Percentiles rank a stretch among this genome's conserved stretches.
phyloP scores from a whole-genome alignment of 2,113 vertebrate genomes.

The Caloenas nicobarica region DNA sequence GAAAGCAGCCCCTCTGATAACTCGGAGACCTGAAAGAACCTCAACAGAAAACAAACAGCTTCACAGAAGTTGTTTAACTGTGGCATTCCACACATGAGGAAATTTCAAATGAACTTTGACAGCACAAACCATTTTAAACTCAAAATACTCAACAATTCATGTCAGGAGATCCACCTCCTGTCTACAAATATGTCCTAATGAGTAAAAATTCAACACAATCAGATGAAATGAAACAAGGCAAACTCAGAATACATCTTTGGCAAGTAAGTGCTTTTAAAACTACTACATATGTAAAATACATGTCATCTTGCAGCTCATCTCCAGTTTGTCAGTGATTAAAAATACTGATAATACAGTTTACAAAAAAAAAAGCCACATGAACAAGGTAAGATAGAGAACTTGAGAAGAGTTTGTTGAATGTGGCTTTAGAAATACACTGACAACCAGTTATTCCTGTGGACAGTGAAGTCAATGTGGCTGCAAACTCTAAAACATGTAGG shows the following conservation, averaged over 20 bases:
- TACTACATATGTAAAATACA: background rate
- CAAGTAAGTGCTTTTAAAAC: background rate
- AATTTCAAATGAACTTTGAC: background rate
- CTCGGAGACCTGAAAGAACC: background rate
- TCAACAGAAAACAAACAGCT: background rate
- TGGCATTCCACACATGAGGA: background rate
- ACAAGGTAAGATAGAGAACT: background rate
- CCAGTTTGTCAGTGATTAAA: background rate
- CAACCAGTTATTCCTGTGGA: background rate
- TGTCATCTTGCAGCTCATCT: background rate
- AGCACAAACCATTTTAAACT: background rate
- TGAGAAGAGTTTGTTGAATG: background rate
- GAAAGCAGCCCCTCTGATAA: accelerated
- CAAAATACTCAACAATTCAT: background rate
- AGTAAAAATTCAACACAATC: background rate
- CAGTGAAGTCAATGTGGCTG: background rate
- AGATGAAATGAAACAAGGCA: background rate
- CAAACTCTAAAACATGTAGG: background rate
- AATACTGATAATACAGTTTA: background rate
- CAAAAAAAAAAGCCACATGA: background rate
- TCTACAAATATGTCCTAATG: background rate
- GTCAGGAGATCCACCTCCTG: background rate
- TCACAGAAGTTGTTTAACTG: background rate
- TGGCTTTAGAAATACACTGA: background rate
- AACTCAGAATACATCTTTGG: background rate